Evolutionary conservation across 1,140 invertebrate genomes (phyloP).

Genomic region (Laupala kohalensis): DNA sequence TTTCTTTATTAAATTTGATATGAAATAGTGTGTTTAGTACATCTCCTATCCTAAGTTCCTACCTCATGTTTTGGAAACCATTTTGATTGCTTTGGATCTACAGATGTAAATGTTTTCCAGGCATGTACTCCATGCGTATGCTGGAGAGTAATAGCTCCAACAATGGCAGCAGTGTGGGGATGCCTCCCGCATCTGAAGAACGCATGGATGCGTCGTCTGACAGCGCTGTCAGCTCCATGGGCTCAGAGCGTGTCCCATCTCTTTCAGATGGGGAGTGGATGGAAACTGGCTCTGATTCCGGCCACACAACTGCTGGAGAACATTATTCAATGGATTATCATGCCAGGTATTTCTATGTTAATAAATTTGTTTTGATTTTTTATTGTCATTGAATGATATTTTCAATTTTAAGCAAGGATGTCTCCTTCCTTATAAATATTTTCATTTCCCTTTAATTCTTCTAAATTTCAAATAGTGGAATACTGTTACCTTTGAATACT

Average conservation of each 20-base stretch:
- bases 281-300: slow-evolving; percentile 71
- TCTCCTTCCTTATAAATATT: too few species aligned
- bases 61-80: too few species aligned
- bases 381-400: neutral
- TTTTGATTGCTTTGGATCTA: too few species aligned
- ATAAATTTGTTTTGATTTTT: neutral
- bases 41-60: too few species aligned
- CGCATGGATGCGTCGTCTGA: slow-evolving; percentile 69
- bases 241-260: slow-evolving; percentile 74
- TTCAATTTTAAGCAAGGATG: neutral
- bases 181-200: slow-evolving; percentile 32
- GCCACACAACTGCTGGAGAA: slow-evolving; percentile 44
- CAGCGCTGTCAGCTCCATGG: slow-evolving; percentile 82
- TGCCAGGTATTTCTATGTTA: slow-evolving; percentile 22
- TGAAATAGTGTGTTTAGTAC: too few species aligned
- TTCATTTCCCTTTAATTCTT: too few species aligned
- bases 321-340: slow-evolving; percentile 41
- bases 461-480: too few species aligned
- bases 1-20: too few species aligned
- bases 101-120: too few species aligned
- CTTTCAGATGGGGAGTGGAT: slow-evolving; percentile 80
- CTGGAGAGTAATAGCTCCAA: slow-evolving; percentile 43
- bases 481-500: too few species aligned
- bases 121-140: slow-evolving; percentile 76
- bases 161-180: slow-evolving; percentile 25